Conservation (phyloP, 1,140 invertebrate species). For the Rhagoletis zephyria region DNA sequence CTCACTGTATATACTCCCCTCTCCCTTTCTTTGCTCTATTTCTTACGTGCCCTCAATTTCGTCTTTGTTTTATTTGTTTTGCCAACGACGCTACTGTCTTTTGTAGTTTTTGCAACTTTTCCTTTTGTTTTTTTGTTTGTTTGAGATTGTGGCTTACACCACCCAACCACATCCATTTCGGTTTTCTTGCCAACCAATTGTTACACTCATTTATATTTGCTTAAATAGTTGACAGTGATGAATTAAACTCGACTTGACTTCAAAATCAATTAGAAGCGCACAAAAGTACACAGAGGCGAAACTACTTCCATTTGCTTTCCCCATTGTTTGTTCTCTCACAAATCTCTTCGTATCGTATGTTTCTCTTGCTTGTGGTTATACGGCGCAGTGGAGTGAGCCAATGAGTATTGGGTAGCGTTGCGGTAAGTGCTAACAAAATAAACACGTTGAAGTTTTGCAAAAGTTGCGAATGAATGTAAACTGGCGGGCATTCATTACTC, state of each 20-base stretch:
- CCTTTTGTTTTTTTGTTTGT: not conserved
- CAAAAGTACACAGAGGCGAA: conserved; percentile 27
- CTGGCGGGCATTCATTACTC: not conserved
- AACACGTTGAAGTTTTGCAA: conserved; percentile 28
- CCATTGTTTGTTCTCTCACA: not conserved
- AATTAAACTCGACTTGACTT: conserved; percentile 51
- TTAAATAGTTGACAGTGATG: conserved; percentile 52
- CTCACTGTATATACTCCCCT: too few species aligned
- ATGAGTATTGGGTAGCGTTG: not conserved
- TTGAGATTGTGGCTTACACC: not conserved
- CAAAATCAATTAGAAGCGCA: conserved; percentile 40
- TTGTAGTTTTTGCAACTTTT: conserved; percentile 10
- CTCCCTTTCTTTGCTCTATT: not conserved
- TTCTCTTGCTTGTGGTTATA: conserved; percentile 4
- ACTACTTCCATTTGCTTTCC: conserved; percentile 10
- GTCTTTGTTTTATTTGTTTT: conserved; percentile 29
- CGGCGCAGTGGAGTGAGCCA: not conserved
- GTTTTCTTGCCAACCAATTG: conserved; percentile 26
- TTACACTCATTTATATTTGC: conserved; percentile 48
- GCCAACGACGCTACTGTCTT: not conserved
- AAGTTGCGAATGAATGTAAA: conserved; percentile 20
- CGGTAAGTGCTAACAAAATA: not conserved
- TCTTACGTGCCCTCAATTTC: not conserved
- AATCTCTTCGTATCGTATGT: not conserved
- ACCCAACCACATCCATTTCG: not conserved